Conservation (phyloP, 2,888 invertebrate genomes). For the Cephus spinipes region DNA sequence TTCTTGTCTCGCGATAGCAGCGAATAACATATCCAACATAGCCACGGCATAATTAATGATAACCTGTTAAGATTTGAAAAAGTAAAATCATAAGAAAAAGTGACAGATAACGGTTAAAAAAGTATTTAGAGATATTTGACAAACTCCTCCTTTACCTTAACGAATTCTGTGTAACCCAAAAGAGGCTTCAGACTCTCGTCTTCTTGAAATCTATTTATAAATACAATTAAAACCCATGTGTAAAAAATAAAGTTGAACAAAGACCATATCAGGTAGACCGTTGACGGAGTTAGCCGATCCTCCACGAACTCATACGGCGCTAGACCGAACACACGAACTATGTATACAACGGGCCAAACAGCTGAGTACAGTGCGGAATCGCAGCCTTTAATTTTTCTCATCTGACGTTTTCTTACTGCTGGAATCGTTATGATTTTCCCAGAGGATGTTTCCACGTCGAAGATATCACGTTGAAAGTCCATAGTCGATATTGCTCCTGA, state of each 20-base stretch:
- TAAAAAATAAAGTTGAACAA: constrained; percentile 31
- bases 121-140: no score
- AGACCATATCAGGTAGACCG: constrained; percentile 34
- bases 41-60: constrained; percentile 43
- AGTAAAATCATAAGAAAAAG: not conserved
- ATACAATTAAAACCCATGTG: constrained; percentile 26
- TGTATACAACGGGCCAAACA: constrained; percentile 48
- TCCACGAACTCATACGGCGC: constrained; percentile 54
- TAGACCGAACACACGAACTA: constrained; percentile 53
- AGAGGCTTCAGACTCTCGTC: constrained; percentile 26
- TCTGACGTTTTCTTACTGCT: not conserved
- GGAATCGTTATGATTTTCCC: constrained; percentile 5
- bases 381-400: constrained; percentile 36
- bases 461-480: constrained; percentile 1
- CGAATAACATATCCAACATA: constrained; percentile 37
- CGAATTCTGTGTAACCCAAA: constrained; percentile 43
- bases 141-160: constrained; percentile 45
- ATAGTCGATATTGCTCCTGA: no score
- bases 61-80: constrained; percentile 33
- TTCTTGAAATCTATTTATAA: constrained; percentile 36
- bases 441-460: constrained; percentile 8
- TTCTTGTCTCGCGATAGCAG: constrained; percentile 31
- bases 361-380: constrained; percentile 53
- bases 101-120: not conserved
- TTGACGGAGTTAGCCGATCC: constrained; percentile 24